Conservation (phyloP, 2,113 vertebrate species). For the Neotragus pygmaeus region DNA sequence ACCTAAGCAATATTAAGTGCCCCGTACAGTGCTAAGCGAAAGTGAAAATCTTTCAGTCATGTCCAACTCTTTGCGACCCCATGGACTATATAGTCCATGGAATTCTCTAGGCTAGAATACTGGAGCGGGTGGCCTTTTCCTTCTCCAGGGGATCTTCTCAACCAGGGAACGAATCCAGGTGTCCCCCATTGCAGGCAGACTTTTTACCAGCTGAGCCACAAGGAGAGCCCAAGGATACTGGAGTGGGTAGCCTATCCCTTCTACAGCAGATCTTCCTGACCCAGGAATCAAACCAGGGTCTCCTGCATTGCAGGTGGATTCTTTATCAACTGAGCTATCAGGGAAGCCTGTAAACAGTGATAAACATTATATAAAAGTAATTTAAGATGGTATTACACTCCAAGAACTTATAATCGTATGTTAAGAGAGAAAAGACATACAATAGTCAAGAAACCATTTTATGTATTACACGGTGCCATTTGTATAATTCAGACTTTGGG, state of each 20-base stretch:
- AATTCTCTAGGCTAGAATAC: background rate
- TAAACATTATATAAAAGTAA: background rate
- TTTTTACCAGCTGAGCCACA: background rate
- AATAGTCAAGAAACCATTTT: background rate
- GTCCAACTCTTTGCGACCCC: background rate
- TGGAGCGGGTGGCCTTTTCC: background rate
- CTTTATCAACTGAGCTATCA: background rate
- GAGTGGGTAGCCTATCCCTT: background rate
- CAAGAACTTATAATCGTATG: background rate
- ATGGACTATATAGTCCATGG: background rate
- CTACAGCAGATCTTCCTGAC: background rate
- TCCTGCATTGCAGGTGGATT: background rate
- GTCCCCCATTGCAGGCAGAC: rapidly evolving
- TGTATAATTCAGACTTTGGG: background rate
- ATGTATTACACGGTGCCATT: background rate
- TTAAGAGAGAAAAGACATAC: background rate
- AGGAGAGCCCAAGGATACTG: background rate
- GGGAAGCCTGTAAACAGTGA: background rate
- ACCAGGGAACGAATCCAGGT: background rate
- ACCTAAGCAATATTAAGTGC: background rate
- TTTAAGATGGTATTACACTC: background rate
- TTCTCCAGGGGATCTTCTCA: background rate
- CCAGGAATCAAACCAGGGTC: background rate
- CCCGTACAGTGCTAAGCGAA: background rate
- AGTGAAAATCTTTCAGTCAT: background rate